A percentile compares a stretch with the other conserved stretches of the same genome.
phyloP scores from a whole-genome alignment of 2,113 vertebrate genomes.

The Ivindomyrus marchei region DNA sequence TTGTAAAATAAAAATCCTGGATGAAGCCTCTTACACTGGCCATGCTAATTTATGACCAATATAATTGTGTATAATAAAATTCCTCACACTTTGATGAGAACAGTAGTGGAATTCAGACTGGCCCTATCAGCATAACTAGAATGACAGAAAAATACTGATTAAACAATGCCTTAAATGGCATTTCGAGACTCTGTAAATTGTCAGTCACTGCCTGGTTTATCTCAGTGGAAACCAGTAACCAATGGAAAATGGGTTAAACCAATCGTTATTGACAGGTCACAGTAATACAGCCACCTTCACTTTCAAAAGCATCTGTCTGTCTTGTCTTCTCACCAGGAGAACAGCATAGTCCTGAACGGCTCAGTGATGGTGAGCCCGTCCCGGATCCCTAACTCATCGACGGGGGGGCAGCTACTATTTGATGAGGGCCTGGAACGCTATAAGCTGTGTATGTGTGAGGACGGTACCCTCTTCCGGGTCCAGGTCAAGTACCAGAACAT shows the following conservation, averaged over 20 bases:
- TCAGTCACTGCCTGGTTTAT: background rate
- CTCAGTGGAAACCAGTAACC: background rate
- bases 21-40: background rate
- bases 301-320: background rate
- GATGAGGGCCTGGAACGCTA: constrained; percentile 76
- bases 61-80: background rate
- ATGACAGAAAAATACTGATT: background rate
- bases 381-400: constrained; percentile 75
- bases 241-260: background rate
- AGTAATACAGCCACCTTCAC: background rate
- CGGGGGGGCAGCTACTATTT: constrained; percentile 57
- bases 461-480: constrained; percentile 87
- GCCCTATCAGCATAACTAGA: background rate
- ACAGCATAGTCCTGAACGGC: constrained; percentile 90
- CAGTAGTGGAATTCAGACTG: background rate
- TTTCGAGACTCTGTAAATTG: background rate
- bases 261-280: background rate
- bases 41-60: background rate
- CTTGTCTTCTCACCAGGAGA: constrained; percentile 62
- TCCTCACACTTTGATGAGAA: background rate
- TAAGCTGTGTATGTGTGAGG: constrained; percentile 94
- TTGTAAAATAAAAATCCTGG: background rate
- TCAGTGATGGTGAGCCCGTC: constrained; percentile 81
- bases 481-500: constrained; percentile 82
- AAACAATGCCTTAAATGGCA: background rate